Evolutionary conservation across 1,140 invertebrate genomes (phyloP), one percentile per base, ranked within the genome.

Genomic region (Pomacea maculata): DNA sequence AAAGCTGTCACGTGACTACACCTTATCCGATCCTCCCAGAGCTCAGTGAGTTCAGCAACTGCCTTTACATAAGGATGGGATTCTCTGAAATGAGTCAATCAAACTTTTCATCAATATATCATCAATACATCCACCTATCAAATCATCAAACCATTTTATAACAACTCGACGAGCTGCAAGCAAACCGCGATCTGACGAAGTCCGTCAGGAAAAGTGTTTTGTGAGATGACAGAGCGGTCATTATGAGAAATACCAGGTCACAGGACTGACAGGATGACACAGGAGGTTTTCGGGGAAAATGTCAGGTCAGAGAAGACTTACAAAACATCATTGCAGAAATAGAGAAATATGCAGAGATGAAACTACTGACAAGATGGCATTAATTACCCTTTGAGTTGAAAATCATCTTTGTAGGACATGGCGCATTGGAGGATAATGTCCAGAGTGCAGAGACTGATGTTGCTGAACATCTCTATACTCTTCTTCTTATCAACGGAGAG

Each of bases 371-470:
- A 61, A 11, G 25, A 25, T 25, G 74, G 3, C 8, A 45, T 15
- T 54, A 25, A 76, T 80, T 81, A 89, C 88, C 87, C 86, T 63
- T 80, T 73, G 61, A 52, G 64, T 75, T 89, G 88, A 29, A 86
- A 82, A 63, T 89, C 81, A 7, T 78, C 85, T 29, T 85, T 82
- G 64, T 87, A 89, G 0, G 86, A 87, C 75, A 90, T 88, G 61
- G 88, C 87, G 81, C 89, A 90, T 65, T 85, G 83, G 54, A 89
- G 80, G 21, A 90, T 87, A 52, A 88, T 82, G 65, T 90, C 89
- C 29, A 90, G 71, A n/a, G 89, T 89, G 71, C 86, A 88, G 11
- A 86, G 77, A 63, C 86, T 86, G 57, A 89, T 81, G 54, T 80
- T 78, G 63, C 73, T 79, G 70, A 87, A 87, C 17, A 85, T 75